These are phyloP conservation scores for Balearica regulorum DNA, from an alignment of 2,797 vertebrate species.

Conservation along the genomic window DNA sequence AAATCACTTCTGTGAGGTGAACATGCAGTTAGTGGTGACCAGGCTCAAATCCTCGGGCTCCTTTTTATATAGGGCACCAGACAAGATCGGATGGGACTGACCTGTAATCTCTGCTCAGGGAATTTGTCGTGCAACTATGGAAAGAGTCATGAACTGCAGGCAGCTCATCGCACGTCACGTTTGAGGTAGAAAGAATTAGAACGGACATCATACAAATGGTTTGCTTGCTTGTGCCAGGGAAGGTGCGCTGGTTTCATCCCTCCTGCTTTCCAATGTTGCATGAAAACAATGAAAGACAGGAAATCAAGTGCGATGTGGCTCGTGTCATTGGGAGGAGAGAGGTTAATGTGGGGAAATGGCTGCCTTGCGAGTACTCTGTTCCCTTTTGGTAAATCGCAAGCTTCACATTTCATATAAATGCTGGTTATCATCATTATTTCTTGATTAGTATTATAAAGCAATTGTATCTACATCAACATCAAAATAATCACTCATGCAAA, in stretches of 20 bases:
- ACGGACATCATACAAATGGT: rapidly evolving
- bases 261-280: not conserved
- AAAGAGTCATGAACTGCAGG: not conserved
- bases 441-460: not conserved
- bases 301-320: not conserved
- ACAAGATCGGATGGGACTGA: not conserved
- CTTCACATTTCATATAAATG: not conserved
- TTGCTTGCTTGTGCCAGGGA: not conserved
- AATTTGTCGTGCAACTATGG: rapidly evolving
- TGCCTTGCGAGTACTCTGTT: not conserved
- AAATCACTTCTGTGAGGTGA: not conserved
- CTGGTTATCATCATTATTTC: not conserved
- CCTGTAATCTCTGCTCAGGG: rapidly evolving
- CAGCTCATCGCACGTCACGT: rapidly evolving
- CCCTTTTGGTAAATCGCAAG: not conserved
- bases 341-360: rapidly evolving
- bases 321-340: rapidly evolving
- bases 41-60: not conserved
- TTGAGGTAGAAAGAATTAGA: not conserved
- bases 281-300: not conserved
- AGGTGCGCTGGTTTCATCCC: not conserved
- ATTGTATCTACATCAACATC: not conserved
- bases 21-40: not conserved
- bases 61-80: not conserved
- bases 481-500: not conserved